phyloP scores from a whole-genome alignment of 2,113 vertebrate genomes.

The Catharus minimus region DNA sequence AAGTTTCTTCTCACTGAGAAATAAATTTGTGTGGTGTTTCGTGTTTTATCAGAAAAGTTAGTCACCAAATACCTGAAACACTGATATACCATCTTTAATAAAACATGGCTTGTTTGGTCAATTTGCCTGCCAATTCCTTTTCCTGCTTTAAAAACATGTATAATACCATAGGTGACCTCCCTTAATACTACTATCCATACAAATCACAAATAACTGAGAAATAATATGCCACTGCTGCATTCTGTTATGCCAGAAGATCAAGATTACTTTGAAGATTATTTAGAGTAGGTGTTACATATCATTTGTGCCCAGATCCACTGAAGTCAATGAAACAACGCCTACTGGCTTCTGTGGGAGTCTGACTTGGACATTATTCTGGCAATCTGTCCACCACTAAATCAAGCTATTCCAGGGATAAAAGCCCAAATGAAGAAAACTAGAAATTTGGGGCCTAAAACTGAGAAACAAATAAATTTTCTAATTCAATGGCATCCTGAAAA shows the following conservation, averaged over 20 bases:
- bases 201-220: conserved; percentile 4
- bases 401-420: conserved; percentile 16
- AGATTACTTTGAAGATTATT: neutral
- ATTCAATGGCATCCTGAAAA: conserved; percentile 11
- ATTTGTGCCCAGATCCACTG: conserved; percentile 37
- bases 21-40: conserved; percentile 13
- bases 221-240: conserved; percentile 6
- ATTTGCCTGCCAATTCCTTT: neutral
- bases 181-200: neutral
- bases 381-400: neutral
- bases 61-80: conserved; percentile 48
- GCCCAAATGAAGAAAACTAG: neutral
- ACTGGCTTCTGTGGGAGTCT: conserved; percentile 36
- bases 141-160: neutral
- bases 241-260: conserved; percentile 21
- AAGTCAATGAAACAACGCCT: conserved; percentile 7
- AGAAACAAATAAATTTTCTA: neutral
- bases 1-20: conserved; percentile 65
- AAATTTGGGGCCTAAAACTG: neutral
- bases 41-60: conserved; percentile 33
- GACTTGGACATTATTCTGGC: conserved; percentile 26
- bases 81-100: conserved; percentile 16
- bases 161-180: neutral
- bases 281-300: neutral
- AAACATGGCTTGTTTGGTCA: conserved; percentile 17